Percentiles rank a stretch among this genome's conserved stretches.
Evolutionary conservation across 2,888 invertebrate genomes (phyloP).

Genomic region (Lysandra bellargus): DNA sequence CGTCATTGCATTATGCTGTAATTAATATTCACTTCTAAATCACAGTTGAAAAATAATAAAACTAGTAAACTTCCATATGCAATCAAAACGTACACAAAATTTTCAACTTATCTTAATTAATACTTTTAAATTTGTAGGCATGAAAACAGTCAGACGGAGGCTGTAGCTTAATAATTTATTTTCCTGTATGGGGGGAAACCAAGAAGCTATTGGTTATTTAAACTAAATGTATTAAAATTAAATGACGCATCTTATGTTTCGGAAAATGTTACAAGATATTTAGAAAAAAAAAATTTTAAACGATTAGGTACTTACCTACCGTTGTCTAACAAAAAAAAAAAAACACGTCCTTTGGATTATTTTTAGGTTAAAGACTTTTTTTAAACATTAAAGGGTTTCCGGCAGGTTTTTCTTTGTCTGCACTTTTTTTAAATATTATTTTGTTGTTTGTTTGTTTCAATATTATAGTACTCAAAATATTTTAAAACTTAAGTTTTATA

Average conservation of each 20-base stretch:
- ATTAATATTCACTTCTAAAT: constrained; percentile 1
- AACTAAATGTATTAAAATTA: not conserved
- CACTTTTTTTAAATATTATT: no score
- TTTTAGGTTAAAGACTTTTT: not conserved
- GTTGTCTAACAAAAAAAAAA: not conserved
- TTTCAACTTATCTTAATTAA: not conserved
- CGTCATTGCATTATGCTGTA: constrained; percentile 64
- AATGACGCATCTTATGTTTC: not conserved
- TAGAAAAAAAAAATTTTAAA: no score
- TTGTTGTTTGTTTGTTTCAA: not conserved
- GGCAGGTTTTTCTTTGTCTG: not conserved
- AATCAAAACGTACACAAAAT: not conserved
- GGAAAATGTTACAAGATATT: not conserved
- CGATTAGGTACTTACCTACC: no score
- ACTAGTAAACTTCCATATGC: not conserved
- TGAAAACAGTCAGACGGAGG: not conserved
- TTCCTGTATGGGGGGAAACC: not conserved
- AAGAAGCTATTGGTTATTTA: not conserved
- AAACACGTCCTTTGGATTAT: not conserved
- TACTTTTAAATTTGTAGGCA: not conserved
- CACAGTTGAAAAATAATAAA: not conserved
- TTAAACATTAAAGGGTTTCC: not conserved
- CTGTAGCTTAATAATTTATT: constrained; percentile 26
- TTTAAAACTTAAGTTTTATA: not conserved
- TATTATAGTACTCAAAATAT: not conserved